phyloP scores from a whole-genome alignment of 2,797 vertebrate genomes.

The Onychomys torridus region DNA sequence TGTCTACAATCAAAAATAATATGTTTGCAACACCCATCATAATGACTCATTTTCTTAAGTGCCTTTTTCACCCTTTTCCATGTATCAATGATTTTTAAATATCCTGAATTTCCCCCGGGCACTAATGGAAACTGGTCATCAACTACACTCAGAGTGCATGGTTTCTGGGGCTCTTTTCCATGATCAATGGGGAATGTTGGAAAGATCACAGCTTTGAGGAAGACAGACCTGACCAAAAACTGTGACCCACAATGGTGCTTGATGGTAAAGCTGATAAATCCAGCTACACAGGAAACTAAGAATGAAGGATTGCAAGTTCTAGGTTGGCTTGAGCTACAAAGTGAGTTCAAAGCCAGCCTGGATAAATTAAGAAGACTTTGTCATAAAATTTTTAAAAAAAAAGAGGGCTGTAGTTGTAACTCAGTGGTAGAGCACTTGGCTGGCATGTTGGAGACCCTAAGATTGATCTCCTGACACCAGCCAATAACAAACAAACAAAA shows the following conservation, averaged over 20 bases:
- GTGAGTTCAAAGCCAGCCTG: not conserved
- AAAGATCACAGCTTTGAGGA: not conserved
- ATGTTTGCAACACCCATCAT: not conserved
- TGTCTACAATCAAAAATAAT: not conserved
- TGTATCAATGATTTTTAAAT: not conserved
- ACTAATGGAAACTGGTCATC: not conserved
- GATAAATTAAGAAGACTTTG: not conserved
- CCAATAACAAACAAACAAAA: not conserved
- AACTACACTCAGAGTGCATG: not conserved
- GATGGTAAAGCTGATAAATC: not conserved
- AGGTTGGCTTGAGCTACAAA: not conserved
- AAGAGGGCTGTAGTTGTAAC: no score
- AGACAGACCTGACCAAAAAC: not conserved
- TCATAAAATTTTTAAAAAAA: not conserved
- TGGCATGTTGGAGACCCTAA: not conserved
- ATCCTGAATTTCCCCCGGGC: not conserved
- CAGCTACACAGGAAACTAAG: not conserved
- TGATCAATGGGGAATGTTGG: rapidly evolving
- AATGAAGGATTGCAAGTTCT: not conserved
- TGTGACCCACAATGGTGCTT: not conserved
- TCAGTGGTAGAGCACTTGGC: not conserved
- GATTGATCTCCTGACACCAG: not conserved
- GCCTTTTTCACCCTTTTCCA: not conserved
- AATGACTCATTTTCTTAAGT: not conserved
- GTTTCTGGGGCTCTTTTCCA: not conserved